Conservation (phyloP, 2,113 vertebrate genomes). For the Poeciliopsis occidentalis region DNA sequence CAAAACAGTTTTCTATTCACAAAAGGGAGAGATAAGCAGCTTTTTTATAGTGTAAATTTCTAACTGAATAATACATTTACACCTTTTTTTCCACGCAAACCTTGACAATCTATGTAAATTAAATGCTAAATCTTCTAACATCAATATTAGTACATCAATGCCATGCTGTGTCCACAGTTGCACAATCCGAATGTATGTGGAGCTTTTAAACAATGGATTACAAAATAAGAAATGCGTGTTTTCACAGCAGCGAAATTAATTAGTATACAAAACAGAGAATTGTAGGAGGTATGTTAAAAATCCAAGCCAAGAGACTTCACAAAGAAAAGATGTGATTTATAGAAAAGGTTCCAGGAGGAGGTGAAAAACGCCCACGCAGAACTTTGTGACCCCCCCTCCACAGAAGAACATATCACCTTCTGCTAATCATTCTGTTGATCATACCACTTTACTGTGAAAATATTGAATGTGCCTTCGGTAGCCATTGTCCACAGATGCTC, state of each 20-base stretch:
- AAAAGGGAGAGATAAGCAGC: no score
- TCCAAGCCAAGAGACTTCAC: conserved; percentile 24
- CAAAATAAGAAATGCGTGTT: conserved; percentile 2
- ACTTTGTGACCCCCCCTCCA: conserved; percentile 39
- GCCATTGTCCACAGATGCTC: conserved; percentile 20
- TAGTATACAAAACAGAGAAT: conserved; percentile 26
- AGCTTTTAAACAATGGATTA: no score
- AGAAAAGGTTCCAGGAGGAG: conserved; percentile 15
- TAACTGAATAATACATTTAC: no score
- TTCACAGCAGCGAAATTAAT: conserved; percentile 28
- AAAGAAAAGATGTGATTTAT: conserved; percentile 34
- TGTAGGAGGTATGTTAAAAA: conserved; percentile 51
- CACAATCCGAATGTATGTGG: no score
- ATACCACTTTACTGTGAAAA: conserved; percentile 24
- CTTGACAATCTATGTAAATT: no score
- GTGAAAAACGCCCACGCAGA: conserved; percentile 14
- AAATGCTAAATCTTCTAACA: no score
- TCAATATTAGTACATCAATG: no score
- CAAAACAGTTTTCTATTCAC: no score
- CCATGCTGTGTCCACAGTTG: no score
- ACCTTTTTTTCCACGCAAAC: no score
- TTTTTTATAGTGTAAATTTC: no score
- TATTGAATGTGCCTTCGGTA: conserved; percentile 24
- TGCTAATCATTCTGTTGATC: conserved; percentile 9
- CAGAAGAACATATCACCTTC: conserved; percentile 26